Percentiles rank a stretch among this genome's conserved stretches.
Conservation (phyloP, 92 coral and sea anemone species). For the Zoanthus solanderi region DNA sequence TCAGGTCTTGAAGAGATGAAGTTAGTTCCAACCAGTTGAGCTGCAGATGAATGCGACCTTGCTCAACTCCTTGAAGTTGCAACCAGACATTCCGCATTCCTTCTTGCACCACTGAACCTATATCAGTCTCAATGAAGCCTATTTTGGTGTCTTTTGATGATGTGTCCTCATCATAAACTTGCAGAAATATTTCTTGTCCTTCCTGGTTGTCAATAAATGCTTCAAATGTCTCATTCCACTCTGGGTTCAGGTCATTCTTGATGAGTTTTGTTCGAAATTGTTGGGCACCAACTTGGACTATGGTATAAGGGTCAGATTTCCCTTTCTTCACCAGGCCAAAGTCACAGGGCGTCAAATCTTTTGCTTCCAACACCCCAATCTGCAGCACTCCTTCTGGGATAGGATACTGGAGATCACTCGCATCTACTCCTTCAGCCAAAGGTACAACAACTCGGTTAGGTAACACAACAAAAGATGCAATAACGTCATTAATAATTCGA, state of each 20-base stretch:
- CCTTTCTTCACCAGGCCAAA: constrained; percentile 87
- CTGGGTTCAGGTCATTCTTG: constrained; percentile 80
- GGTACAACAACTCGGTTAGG: constrained; percentile 96
- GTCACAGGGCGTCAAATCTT: constrained; percentile 81
- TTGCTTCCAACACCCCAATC: constrained; percentile 88
- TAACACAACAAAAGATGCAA: constrained; percentile 90
- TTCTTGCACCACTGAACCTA: constrained; percentile 81
- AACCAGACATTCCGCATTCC: constrained; percentile 90
- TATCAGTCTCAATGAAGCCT: constrained; percentile 80
- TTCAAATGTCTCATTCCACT: constrained; percentile 93
- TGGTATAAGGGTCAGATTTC: constrained; percentile 90
- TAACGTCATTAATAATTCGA: constrained; percentile 87
- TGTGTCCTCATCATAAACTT: constrained; percentile 90
- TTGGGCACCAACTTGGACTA: constrained; percentile 91
- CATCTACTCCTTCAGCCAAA: constrained; percentile 91
- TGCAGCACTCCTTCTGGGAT: constrained; percentile 96
- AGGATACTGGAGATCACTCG: constrained; percentile 94
- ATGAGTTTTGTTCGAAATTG: constrained; percentile 84
- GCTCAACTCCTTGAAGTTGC: constrained; percentile 92
- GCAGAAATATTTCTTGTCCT: constrained; percentile 80
- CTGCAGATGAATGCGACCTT: constrained; percentile 79
- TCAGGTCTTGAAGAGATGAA: constrained; percentile 61
- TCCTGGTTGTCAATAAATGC: constrained; percentile 94
- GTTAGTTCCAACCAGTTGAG: constrained; percentile 82
- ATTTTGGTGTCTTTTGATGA: constrained; percentile 85